phyloP scores from a whole-genome alignment of 2,888 invertebrate species.

The Allygus modestus region DNA sequence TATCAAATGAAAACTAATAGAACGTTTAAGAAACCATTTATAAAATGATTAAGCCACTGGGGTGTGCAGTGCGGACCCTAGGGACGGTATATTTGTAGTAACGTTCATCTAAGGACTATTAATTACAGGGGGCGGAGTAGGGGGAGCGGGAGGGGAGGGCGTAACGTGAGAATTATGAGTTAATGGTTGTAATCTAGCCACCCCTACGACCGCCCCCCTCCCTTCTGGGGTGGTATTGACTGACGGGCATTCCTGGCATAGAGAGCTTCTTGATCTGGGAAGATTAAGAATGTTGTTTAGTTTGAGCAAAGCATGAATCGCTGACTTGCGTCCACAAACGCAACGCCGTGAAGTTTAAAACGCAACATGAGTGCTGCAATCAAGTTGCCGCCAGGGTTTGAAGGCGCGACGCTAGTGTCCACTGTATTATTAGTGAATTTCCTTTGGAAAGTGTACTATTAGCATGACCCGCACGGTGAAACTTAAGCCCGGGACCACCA shows the following conservation, averaged over 20 bases:
- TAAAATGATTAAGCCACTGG: conserved; percentile 32
- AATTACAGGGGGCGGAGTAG: conserved; percentile 46
- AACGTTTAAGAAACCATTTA: conserved; percentile 41
- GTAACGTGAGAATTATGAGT: conserved; percentile 66
- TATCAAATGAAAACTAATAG: conserved; percentile 31
- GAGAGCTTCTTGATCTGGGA: no score
- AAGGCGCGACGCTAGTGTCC: not conserved
- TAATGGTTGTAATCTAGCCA: conserved; percentile 65
- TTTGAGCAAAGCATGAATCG: no score
- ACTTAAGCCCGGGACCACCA: no score
- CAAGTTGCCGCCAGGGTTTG: not conserved
- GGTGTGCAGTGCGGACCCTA: not conserved
- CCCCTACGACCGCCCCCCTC: not conserved
- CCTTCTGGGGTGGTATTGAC: conserved; percentile 11
- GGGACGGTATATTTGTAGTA: conserved; percentile 36
- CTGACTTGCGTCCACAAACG: no score
- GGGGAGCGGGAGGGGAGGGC: conserved; percentile 37
- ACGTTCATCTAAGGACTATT: conserved; percentile 55
- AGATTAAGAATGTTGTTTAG: no score
- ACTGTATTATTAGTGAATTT: no score
- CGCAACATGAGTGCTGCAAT: not conserved
- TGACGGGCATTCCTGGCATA: conserved; percentile 47
- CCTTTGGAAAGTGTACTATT: no score
- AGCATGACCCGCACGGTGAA: no score
- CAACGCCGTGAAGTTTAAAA: not conserved